A percentile compares a stretch with the other conserved stretches of the same genome.
Conservation (phyloP, 2,113 vertebrate species). For the Piprites chloris region DNA sequence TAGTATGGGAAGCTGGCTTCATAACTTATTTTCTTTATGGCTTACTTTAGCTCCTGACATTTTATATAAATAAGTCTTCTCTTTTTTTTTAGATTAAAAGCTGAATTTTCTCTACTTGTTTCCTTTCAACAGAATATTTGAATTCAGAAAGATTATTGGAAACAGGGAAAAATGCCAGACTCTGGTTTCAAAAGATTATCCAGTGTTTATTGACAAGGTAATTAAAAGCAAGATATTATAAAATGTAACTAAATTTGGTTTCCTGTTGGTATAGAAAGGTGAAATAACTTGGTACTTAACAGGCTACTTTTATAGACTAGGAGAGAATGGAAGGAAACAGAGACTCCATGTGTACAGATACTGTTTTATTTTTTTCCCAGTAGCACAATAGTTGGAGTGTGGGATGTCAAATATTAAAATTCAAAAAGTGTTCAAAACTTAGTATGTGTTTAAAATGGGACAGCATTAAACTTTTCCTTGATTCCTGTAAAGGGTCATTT, state of each 20-base stretch:
- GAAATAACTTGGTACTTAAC: neutral
- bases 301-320: neutral
- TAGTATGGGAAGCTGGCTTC: neutral
- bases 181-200: constrained; percentile 90
- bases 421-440: neutral
- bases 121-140: constrained; percentile 86
- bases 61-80: neutral
- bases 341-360: neutral
- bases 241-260: neutral
- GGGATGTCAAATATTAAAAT: neutral
- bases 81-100: constrained; percentile 27
- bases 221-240: neutral
- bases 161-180: constrained; percentile 90
- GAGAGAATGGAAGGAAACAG: neutral
- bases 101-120: constrained; percentile 44
- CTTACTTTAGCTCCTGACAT: neutral
- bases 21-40: neutral
- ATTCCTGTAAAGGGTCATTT: neutral
- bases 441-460: neutral
- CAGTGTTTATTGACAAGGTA: constrained; percentile 93
- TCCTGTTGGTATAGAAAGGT: neutral
- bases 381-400: neutral
- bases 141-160: constrained; percentile 94
- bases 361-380: neutral
- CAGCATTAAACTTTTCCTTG: neutral